These are phyloP conservation scores for Drosophila kanapiae DNA, from an alignment of 1,140 invertebrate species.

Conservation along the genomic window DNA sequence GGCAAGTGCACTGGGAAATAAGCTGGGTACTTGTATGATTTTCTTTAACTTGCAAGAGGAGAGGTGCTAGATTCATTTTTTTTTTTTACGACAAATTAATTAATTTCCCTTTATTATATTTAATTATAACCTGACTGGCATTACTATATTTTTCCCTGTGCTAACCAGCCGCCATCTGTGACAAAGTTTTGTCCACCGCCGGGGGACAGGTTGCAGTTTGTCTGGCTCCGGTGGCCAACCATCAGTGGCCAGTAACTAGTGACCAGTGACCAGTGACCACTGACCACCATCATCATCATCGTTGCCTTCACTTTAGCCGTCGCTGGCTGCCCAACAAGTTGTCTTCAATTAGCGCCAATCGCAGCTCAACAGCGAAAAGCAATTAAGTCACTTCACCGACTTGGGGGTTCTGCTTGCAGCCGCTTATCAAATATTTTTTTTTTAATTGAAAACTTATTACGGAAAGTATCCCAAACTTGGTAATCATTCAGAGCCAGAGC, in stretches of 20 bases:
- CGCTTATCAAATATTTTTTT: slow-evolving; percentile 54
- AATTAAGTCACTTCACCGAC: slow-evolving; percentile 69
- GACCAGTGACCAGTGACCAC: slow-evolving; percentile 21
- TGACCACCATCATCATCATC: slow-evolving; percentile 6
- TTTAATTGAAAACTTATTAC: slow-evolving; percentile 55
- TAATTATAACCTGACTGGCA: neutral
- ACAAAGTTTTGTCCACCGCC: slow-evolving; percentile 53
- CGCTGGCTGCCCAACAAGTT: slow-evolving; percentile 57
- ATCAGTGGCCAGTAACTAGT: slow-evolving; percentile 19
- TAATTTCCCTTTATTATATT: neutral
- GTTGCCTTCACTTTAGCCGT: slow-evolving; percentile 15
- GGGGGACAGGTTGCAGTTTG: slow-evolving; percentile 50
- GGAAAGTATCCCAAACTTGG: slow-evolving; percentile 46
- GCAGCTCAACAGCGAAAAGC: slow-evolving; percentile 74
- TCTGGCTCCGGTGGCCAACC: slow-evolving; percentile 17
- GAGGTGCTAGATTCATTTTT: neutral
- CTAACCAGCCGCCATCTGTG: slow-evolving; percentile 29
- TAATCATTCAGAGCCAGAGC: slow-evolving; percentile 10
- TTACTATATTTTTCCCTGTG: slow-evolving; percentile 12
- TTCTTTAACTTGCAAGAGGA: neutral
- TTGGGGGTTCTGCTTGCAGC: slow-evolving; percentile 34
- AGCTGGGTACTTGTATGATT: no score
- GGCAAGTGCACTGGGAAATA: slow-evolving; percentile 6
- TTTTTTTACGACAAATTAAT: no score
- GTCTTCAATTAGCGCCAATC: slow-evolving; percentile 82